Conservation (phyloP, 37 sponge, comb jelly and placozoan species). For the Cladorhizidae sp. region DNA sequence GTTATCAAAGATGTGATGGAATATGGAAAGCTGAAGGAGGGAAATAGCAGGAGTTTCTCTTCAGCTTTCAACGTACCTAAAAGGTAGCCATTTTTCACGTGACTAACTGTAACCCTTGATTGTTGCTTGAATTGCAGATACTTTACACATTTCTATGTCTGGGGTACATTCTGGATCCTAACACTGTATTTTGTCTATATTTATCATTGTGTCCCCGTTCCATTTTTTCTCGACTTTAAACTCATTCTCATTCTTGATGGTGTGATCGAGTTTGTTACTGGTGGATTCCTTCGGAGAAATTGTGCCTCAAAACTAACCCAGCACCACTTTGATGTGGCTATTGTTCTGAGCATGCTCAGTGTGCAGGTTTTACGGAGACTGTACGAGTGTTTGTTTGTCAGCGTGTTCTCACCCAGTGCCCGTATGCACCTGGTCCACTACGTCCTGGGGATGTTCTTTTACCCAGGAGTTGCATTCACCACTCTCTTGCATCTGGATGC, state of each 20-base stretch:
- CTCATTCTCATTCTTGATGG: neutral
- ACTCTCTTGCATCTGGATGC: conserved; percentile 29
- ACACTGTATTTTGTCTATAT: neutral
- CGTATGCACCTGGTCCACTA: conserved; percentile 75
- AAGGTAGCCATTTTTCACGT: conserved; percentile 10
- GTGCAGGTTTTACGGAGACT: conserved; percentile 61
- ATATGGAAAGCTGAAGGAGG: conserved; percentile 41
- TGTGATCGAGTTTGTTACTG: neutral
- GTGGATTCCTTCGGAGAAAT: neutral
- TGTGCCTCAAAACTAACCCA: neutral
- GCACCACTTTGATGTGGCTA: conserved; percentile 37
- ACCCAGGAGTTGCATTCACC: conserved; percentile 49
- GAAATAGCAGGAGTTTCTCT: neutral
- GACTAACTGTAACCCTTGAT: neutral
- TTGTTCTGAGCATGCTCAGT: conserved; percentile 42
- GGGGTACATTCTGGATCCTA: conserved; percentile 60
- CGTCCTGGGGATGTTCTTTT: conserved; percentile 65
- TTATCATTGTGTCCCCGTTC: neutral
- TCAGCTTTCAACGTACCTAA: conserved; percentile 22
- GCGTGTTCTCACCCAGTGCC: conserved; percentile 27
- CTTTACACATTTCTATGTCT: conserved; percentile 73
- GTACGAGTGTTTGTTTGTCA: conserved; percentile 78
- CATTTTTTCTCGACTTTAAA: neutral
- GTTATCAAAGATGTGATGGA: conserved; percentile 15
- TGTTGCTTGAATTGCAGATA: neutral